Evolutionary conservation across 2,888 invertebrate species (phyloP), one percentile per base, ranked within the genome.

Genomic region (Ophraella communa): DNA sequence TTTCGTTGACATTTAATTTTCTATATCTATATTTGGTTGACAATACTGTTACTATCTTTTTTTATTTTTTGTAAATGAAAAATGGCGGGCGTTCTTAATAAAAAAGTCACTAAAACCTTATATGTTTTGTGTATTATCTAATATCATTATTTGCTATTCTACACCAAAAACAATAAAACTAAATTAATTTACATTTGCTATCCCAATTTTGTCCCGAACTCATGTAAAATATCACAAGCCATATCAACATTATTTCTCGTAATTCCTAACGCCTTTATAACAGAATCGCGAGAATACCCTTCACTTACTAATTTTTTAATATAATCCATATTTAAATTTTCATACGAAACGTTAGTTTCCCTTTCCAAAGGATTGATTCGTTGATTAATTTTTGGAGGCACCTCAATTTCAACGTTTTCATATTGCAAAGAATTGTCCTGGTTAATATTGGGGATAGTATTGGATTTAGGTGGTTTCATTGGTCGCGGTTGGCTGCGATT

Each of bases 241-340:
- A 97, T 96, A 80, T 94, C 94, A 59, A 96, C 87, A 82, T 97
- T 94, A 84, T 96, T 97, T 64, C 95, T 87, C 1, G 96, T 94
- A 76, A 97, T 96, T 66, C 95, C 93, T 73, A 97, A 85, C 3
- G 96, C 96, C 72, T 95, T 88, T 53, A 96, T 92, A 2, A 96
- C 96, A 52, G 94, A 92, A 78, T 95, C 93, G 76, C 93, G 92
- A 1, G 95, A 90, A 79, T 95, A 96, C 0, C 96, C 97, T 77
- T 96, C 95, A 62, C 89, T 90, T 51, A 95, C 94, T 66, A 97
- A 85, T 69, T 92, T 89, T 18, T 93, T 91, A 65, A 97, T 95
- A 82, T 95, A 93, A 80, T 95, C 95, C 84, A 95, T 88, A 81
- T 95, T 95, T 49, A 95, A 88, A 78, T 95, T 95, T 83, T 95